phyloP scores from a whole-genome alignment of 2,113 vertebrate species.

The Phodopus roborovskii region DNA sequence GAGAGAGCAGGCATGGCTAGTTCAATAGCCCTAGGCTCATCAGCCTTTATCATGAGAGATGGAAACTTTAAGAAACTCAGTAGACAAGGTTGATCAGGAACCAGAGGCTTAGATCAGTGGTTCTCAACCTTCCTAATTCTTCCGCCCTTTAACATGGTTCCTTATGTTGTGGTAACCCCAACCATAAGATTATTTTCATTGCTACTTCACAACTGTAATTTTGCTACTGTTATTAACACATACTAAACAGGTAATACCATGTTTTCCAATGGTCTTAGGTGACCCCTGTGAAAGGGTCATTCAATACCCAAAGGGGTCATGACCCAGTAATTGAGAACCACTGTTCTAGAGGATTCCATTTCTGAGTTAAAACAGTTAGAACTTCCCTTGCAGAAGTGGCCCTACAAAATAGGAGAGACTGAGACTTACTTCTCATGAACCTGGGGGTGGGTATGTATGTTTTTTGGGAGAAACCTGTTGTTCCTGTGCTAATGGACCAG shows the following conservation, averaged over 20 bases:
- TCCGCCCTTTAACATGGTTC: not conserved
- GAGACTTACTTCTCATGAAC: not conserved
- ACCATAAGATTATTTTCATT: not conserved
- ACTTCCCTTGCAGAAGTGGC: not conserved
- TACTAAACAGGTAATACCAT: not conserved
- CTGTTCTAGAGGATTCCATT: not conserved
- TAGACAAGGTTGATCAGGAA: not conserved
- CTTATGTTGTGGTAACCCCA: not conserved
- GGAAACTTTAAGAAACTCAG: not conserved
- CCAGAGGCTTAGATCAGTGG: not conserved
- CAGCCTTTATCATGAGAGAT: not conserved
- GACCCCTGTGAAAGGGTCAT: not conserved
- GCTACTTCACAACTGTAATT: not conserved
- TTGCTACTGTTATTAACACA: not conserved
- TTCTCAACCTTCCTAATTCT: not conserved
- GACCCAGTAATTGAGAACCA: not conserved
- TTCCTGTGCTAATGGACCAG: not conserved
- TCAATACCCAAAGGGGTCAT: not conserved
- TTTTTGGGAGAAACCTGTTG: not conserved
- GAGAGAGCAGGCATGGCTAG: not conserved
- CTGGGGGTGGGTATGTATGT: too few relatives aligned
- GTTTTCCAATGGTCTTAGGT: not conserved
- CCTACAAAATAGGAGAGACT: not conserved
- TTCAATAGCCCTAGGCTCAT: not conserved
- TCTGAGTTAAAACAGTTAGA: not conserved